Evolutionary conservation across 2,113 vertebrate genomes (phyloP).

Genomic region (Nibea coibor): DNA sequence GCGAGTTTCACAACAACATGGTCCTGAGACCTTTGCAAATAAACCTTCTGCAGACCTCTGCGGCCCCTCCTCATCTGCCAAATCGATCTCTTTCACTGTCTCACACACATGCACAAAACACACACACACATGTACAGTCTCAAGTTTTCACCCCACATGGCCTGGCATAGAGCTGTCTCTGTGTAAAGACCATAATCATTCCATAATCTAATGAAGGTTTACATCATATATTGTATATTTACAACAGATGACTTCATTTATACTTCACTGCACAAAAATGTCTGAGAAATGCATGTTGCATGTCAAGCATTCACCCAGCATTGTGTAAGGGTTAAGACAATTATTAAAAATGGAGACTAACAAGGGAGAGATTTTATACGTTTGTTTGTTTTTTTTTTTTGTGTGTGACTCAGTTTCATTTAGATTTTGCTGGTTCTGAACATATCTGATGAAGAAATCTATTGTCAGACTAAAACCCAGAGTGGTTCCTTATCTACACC

Average conservation of each 20-base stretch:
- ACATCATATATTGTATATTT: slow-evolving; percentile 40
- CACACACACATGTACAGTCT: slow-evolving; percentile 22
- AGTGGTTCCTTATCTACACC: background rate
- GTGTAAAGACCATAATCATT: slow-evolving; percentile 23
- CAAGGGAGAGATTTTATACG: background rate
- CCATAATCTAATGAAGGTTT: slow-evolving; percentile 45
- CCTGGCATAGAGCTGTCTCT: slow-evolving; percentile 27
- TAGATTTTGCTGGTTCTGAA: background rate
- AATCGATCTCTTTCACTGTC: slow-evolving; percentile 21
- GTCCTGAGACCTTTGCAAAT: slow-evolving; percentile 43
- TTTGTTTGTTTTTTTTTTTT: background rate
- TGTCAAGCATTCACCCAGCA: background rate
- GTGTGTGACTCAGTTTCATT: background rate
- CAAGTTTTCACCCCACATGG: slow-evolving; percentile 46
- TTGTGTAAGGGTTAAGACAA: background rate
- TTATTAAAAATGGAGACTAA: background rate
- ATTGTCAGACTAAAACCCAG: background rate
- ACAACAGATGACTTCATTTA: slow-evolving; percentile 48
- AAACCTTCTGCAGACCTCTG: slow-evolving; percentile 55
- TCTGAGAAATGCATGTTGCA: background rate
- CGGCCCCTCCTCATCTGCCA: slow-evolving; percentile 46
- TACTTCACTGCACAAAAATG: slow-evolving; percentile 22
- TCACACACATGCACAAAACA: background rate
- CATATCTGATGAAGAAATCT: background rate
- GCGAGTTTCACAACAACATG: slow-evolving; percentile 47